These are phyloP conservation scores for Strix aluco DNA, from an alignment of 2,113 vertebrate species.

Conservation along the genomic window DNA sequence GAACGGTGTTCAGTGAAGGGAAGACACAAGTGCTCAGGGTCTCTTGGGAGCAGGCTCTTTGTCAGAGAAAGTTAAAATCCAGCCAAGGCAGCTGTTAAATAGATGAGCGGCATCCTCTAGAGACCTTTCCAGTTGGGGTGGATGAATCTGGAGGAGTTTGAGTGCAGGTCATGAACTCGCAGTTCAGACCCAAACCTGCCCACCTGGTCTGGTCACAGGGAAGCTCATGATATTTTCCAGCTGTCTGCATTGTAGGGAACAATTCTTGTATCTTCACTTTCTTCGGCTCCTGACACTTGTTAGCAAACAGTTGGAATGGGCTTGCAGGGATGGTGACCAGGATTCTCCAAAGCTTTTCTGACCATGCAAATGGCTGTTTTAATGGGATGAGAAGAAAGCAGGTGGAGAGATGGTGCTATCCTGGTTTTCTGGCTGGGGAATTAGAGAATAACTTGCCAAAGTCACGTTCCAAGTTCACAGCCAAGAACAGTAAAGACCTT, in stretches of 20 bases:
- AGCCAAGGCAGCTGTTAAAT: slow-evolving; percentile 52
- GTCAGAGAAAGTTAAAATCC: slow-evolving; percentile 22
- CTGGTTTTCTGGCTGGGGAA: not conserved
- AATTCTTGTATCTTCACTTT: not conserved
- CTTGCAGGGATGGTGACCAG: not conserved
- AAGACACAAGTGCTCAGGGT: slow-evolving; percentile 4
- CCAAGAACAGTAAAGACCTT: not conserved
- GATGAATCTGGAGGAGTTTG: slow-evolving; percentile 54
- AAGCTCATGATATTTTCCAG: slow-evolving; percentile 53
- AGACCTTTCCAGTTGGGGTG: slow-evolving; percentile 23
- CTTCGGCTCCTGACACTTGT: not conserved
- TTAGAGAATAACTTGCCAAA: not conserved
- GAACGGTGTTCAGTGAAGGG: not conserved
- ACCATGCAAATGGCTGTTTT: not conserved
- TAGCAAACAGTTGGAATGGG: not conserved
- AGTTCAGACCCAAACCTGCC: slow-evolving; percentile 47
- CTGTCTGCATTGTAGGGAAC: slow-evolving; percentile 12
- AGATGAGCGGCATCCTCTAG: slow-evolving; percentile 36
- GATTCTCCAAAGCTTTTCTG: not conserved
- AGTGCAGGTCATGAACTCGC: slow-evolving; percentile 52
- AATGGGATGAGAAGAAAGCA: not conserved
- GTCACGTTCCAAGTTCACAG: not conserved
- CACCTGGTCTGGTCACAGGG: slow-evolving; percentile 45
- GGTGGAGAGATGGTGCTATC: not conserved
- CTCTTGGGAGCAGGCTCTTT: not conserved